Conservation (phyloP, 2,797 vertebrate genomes). For the Paedocypris micromegethes region DNA sequence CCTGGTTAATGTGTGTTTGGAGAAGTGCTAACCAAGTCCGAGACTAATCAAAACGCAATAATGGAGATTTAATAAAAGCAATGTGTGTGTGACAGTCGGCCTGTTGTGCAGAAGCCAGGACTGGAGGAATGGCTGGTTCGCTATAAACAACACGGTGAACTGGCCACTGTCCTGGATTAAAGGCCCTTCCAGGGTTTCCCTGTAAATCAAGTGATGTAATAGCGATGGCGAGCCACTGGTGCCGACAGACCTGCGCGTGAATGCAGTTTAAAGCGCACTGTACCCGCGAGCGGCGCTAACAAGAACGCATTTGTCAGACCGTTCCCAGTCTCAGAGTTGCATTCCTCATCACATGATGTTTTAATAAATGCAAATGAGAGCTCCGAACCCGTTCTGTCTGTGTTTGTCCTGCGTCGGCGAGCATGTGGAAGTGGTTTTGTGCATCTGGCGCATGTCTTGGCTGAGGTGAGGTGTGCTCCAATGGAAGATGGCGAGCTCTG, state of each 20-base stretch:
- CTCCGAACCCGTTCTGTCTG: conserved; percentile 42
- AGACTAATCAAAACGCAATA: conserved; percentile 45
- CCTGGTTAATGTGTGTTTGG: conserved; percentile 26
- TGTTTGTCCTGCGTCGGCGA: conserved; percentile 43
- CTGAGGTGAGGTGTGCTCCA: conserved; percentile 49
- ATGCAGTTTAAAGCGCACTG: too few species aligned
- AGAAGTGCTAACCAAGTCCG: conserved; percentile 38
- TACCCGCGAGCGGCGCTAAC: conserved; percentile 14
- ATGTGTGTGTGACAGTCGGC: neutral
- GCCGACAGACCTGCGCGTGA: too few species aligned
- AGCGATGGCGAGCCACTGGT: too few species aligned
- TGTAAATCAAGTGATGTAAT: too few species aligned
- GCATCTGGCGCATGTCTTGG: conserved; percentile 49
- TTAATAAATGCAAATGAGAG: conserved; percentile 44
- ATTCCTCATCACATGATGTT: conserved; percentile 36
- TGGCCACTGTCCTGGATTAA: too few species aligned
- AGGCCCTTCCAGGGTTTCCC: too few species aligned
- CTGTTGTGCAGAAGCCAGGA: too few species aligned
- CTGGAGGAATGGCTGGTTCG: too few species aligned
- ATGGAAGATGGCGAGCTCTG: conserved; percentile 42
- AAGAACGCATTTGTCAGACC: conserved; percentile 46
- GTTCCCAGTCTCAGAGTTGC: conserved; percentile 28
- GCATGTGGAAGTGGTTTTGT: conserved; percentile 66
- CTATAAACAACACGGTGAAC: too few species aligned
- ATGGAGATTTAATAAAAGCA: conserved; percentile 27